A percentile compares a stretch with the other conserved stretches of the same genome.
Evolutionary conservation across 2,113 vertebrate genomes (phyloP).

Genomic region (Channa argus): DNA sequence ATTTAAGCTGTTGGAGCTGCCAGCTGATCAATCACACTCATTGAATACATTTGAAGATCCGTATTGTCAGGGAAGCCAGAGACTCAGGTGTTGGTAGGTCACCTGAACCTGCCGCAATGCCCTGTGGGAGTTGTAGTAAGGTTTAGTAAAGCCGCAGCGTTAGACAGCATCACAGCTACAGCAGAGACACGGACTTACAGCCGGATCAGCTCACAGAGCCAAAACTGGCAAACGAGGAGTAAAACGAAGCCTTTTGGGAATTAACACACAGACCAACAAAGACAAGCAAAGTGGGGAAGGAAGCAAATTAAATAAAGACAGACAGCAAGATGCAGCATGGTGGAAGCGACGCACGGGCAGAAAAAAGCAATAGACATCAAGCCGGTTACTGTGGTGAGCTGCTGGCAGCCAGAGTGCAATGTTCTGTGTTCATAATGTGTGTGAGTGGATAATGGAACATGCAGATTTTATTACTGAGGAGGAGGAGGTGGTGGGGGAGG

Average conservation of each 20-base stretch:
- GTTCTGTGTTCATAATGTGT: conserved; percentile 9
- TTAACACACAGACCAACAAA: conserved; percentile 6
- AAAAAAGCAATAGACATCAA: conserved; percentile 77
- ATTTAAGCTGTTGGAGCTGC: conserved; percentile 52
- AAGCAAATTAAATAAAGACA: conserved; percentile 1
- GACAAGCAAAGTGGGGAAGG: background rate
- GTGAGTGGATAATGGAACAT: conserved; percentile 28
- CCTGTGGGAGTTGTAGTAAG: conserved; percentile 45
- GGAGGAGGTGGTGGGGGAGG: conserved; percentile 36
- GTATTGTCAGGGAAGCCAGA: conserved; percentile 40
- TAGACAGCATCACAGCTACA: conserved; percentile 41
- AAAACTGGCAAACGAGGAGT: background rate
- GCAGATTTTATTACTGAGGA: conserved; percentile 46
- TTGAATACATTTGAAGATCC: conserved; percentile 39
- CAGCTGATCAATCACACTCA: conserved; percentile 49
- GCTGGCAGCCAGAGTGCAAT: conserved; percentile 63
- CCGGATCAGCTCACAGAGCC: conserved; percentile 39
- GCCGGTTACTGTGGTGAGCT: conserved; percentile 63
- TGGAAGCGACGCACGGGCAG: conserved; percentile 67
- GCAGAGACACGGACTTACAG: conserved; percentile 41
- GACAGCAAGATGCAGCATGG: conserved; percentile 48
- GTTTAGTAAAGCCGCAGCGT: conserved; percentile 65
- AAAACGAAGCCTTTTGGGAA: background rate
- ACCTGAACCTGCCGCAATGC: conserved; percentile 70
- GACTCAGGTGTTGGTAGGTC: conserved; percentile 63